Percentiles rank a stretch among this genome's conserved stretches.
These are phyloP conservation scores for Tiliqua scincoides DNA, from an alignment of 2,113 vertebrate species.

Conservation along the genomic window DNA sequence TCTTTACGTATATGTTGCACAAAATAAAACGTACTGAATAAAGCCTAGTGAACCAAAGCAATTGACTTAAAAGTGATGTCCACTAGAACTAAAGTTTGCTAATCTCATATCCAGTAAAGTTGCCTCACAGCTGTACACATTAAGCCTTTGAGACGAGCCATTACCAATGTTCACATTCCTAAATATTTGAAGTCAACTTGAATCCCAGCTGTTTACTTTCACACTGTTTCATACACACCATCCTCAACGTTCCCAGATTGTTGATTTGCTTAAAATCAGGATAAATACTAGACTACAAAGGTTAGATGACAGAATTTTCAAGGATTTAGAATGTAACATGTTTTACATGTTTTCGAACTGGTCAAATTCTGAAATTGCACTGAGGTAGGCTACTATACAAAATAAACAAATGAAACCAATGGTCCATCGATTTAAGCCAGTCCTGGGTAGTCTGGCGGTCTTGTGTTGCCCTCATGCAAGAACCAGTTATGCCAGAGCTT, in stretches of 20 bases:
- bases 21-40: neutral
- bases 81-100: neutral
- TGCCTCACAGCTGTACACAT: neutral
- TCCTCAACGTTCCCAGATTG: slow-evolving; percentile 11
- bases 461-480: too few relatives aligned
- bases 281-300: slow-evolving; percentile 8
- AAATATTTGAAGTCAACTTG: slow-evolving; percentile 23
- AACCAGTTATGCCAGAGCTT: too few relatives aligned
- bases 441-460: too few relatives aligned
- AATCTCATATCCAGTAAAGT: slow-evolving; percentile 9
- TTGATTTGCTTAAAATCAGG: neutral
- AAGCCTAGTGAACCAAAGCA: slow-evolving; percentile 20
- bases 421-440: neutral
- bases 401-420: neutral
- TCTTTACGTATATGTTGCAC: neutral
- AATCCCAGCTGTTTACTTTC: slow-evolving; percentile 1
- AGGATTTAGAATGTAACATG: neutral
- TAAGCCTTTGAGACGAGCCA: slow-evolving; percentile 23
- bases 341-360: neutral
- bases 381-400: neutral
- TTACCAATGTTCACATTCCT: neutral
- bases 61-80: neutral
- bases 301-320: neutral
- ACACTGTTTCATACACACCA: slow-evolving; percentile 7
- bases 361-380: neutral